phyloP scores from a whole-genome alignment of 2,113 vertebrate genomes.

The Connochaetes taurinus region DNA sequence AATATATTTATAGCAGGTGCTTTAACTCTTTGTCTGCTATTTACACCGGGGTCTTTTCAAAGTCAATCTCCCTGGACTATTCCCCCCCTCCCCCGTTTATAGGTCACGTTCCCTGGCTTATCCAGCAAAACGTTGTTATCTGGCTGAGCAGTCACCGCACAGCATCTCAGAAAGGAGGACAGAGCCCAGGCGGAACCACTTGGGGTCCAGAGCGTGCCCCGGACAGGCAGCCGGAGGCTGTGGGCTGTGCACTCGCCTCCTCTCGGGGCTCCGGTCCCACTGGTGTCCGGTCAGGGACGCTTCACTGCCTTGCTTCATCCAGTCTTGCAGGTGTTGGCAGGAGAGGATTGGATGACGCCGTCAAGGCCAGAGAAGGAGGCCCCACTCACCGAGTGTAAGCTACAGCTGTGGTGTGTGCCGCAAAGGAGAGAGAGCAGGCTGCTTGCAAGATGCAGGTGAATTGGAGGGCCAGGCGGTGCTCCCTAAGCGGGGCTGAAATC shows the following conservation, averaged over 20 bases:
- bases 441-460: accelerated
- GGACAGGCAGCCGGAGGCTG: accelerated
- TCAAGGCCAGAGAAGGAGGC: background rate
- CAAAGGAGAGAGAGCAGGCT: background rate
- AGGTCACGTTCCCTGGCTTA: background rate
- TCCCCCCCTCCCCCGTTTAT: accelerated
- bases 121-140: background rate
- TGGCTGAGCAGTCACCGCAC: background rate
- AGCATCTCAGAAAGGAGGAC: background rate
- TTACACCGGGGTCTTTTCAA: background rate
- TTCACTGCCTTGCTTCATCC: accelerated
- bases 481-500: background rate
- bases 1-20: background rate
- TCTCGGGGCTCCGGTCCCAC: background rate
- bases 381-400: accelerated
- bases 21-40: background rate
- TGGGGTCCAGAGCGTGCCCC: accelerated
- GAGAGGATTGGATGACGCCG: accelerated
- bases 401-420: accelerated
- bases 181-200: accelerated
- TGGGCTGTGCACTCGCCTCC: accelerated
- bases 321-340: accelerated
- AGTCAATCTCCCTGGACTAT: no score
- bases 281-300: accelerated
- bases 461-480: no score